Percentiles rank a stretch among this genome's conserved stretches.
These are phyloP conservation scores for Gastrophysa polygoni DNA, from an alignment of 2,888 invertebrate genomes.

Conservation along the genomic window DNA sequence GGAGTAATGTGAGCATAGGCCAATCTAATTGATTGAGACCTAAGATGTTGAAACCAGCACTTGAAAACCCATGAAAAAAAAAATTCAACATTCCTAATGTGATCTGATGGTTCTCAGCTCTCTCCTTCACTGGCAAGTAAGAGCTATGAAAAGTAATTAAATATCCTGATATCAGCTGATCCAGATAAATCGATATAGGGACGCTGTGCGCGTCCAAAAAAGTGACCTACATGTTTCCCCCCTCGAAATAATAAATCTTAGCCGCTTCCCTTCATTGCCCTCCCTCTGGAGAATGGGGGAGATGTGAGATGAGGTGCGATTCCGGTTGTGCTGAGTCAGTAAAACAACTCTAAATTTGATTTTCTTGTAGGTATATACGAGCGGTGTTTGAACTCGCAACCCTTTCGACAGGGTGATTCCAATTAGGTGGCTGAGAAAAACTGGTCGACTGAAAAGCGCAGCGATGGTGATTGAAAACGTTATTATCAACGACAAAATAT, in stretches of 20 bases:
- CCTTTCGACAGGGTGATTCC: too few relatives aligned
- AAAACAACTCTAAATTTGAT: constrained; percentile 17
- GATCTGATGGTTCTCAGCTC: too few relatives aligned
- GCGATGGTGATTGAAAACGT: too few relatives aligned
- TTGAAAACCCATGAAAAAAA: too few relatives aligned
- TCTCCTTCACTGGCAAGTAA: too few relatives aligned
- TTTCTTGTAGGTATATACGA: not conserved
- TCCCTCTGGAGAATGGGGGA: constrained; percentile 28
- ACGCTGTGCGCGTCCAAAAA: constrained; percentile 33
- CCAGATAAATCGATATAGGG: constrained; percentile 37
- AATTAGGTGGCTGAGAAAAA: too few relatives aligned
- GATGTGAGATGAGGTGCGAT: constrained; percentile 36
- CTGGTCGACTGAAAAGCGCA: too few relatives aligned
- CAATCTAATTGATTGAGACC: too few relatives aligned
- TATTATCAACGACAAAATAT: too few relatives aligned
- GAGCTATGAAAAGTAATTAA: not conserved
- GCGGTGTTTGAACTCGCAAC: not conserved
- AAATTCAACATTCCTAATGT: too few relatives aligned
- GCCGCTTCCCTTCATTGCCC: constrained; percentile 30
- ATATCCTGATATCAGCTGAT: constrained; percentile 38
- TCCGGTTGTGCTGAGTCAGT: constrained; percentile 39
- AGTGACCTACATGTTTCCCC: constrained; percentile 47
- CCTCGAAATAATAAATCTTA: constrained; percentile 44
- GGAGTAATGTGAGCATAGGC: too few relatives aligned
- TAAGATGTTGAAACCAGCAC: too few relatives aligned